Conservation (phyloP, 2,888 invertebrate species). For the Icerya purchasi region DNA sequence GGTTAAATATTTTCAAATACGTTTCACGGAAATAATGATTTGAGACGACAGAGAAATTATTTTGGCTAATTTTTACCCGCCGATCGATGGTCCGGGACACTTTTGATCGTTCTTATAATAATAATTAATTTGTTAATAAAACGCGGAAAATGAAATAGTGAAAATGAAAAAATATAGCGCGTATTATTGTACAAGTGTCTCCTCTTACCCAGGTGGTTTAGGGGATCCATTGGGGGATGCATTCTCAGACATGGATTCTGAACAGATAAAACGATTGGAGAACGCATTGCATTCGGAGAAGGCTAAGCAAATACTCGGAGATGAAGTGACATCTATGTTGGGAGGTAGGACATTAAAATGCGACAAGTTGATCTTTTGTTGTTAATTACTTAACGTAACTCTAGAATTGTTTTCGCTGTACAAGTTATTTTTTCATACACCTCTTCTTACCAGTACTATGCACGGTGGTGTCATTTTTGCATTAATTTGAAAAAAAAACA, state of each 20-base stretch:
- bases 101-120: no score
- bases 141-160: no score
- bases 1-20: no score
- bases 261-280: conserved; percentile 30
- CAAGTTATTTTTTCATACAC: no score
- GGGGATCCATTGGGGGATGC: conserved; percentile 25
- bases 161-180: no score
- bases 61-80: no score
- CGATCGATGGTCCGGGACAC: no score
- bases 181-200: background rate
- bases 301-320: conserved; percentile 31
- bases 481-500: background rate
- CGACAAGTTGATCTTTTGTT: background rate
- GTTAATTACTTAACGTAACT: background rate
- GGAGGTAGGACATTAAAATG: conserved; percentile 22
- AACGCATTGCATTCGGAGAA: conserved; percentile 31
- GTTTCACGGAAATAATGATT: no score
- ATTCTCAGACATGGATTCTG: conserved; percentile 30
- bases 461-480: background rate
- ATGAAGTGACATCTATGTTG: conserved; percentile 29
- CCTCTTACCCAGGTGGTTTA: conserved; percentile 7
- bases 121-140: no score
- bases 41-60: no score
- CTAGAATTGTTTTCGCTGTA: no score
- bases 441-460: no score